phyloP scores from a whole-genome alignment of 2,888 invertebrate species.

The Amblyjoppa fuscipennis region DNA sequence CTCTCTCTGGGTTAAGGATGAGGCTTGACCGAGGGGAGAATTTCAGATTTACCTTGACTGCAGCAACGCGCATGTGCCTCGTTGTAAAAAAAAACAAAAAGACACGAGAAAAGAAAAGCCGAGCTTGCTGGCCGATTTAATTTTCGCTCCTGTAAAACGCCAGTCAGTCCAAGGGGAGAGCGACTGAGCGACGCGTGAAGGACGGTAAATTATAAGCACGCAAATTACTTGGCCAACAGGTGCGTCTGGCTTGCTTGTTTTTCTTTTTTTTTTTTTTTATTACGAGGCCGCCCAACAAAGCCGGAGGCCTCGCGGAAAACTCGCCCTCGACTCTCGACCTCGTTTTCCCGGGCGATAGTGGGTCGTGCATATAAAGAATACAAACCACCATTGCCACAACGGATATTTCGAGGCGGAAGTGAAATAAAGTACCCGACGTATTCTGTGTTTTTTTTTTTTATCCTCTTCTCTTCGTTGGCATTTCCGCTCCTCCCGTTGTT shows the following conservation, averaged over 20 bases:
- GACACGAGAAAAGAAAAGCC: not conserved
- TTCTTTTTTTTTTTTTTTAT: not conserved
- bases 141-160: conserved; percentile 25
- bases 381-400: conserved; percentile 9
- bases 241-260: conserved; percentile 60
- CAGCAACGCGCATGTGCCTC: not conserved
- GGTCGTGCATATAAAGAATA: conserved; percentile 26
- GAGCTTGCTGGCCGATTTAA: conserved; percentile 26
- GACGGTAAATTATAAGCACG: conserved; percentile 69
- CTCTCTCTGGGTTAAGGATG: not conserved
- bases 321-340: conserved; percentile 66
- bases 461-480: not conserved
- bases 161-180: not conserved
- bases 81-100: too few species aligned
- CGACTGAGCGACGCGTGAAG: conserved; percentile 53
- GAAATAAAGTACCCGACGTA: conserved; percentile 38
- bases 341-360: conserved; percentile 55
- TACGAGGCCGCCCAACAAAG: not conserved
- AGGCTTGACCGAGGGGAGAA: not conserved
- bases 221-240: conserved; percentile 72
- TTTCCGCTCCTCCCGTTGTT: conserved; percentile 18
- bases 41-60: not conserved
- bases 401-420: conserved; percentile 53
- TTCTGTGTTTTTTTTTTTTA: conserved; percentile 33
- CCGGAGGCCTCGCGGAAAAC: conserved; percentile 44